phyloP scores from a whole-genome alignment of 1,140 invertebrate genomes.

The Rhagoletis pomonella region DNA sequence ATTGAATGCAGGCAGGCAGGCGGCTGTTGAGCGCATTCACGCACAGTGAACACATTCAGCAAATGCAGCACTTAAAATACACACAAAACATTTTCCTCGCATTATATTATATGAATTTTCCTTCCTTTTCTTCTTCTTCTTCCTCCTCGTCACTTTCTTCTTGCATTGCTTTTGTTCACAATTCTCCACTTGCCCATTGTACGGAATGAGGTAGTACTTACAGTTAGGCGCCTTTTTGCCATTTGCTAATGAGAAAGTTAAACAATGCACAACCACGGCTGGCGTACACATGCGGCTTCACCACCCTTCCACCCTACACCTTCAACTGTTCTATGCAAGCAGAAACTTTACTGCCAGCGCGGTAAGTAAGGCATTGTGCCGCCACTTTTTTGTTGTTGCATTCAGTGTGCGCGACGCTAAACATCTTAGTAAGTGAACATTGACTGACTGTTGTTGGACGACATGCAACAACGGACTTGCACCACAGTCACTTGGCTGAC shows the following conservation, averaged over 20 bases:
- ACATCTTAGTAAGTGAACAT: not conserved
- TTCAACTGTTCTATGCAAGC: too few species aligned
- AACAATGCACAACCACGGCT: constrained; percentile 20
- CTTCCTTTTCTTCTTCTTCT: not conserved
- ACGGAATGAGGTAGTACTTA: constrained; percentile 12
- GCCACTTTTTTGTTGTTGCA: not conserved
- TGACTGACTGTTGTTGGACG: not conserved
- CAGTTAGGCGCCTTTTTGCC: constrained; percentile 49
- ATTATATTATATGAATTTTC: constrained; percentile 46
- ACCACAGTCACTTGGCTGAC: not conserved
- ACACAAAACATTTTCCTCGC: constrained; percentile 37
- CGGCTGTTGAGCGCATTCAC: not conserved
- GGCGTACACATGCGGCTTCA: not conserved
- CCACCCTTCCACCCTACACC: not conserved
- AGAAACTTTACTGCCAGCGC: too few species aligned
- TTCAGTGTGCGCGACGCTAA: not conserved
- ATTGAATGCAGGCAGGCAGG: not conserved
- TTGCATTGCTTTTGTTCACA: not conserved
- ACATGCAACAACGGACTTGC: constrained; percentile 1
- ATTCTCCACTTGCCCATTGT: not conserved
- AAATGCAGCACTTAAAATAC: constrained; percentile 36
- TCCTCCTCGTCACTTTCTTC: not conserved
- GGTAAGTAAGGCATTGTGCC: not conserved
- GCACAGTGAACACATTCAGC: constrained; percentile 20
- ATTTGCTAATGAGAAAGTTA: constrained; percentile 52